phyloP scores from a whole-genome alignment of 2,113 vertebrate species.

The Pleuronectes platessa region DNA sequence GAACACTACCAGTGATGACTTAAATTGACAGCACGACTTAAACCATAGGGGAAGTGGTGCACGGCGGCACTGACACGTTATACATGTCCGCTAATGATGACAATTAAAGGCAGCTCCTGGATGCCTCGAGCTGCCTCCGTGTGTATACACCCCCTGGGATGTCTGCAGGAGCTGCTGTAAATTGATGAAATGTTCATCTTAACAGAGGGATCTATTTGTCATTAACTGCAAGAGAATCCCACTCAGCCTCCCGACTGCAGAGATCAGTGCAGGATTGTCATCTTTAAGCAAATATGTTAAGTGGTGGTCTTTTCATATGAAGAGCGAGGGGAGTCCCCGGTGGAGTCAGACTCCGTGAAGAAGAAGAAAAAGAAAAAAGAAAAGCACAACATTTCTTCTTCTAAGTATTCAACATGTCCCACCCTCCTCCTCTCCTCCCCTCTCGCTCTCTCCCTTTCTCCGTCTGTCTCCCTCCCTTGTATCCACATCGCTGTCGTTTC shows the following conservation, averaged over 20 bases:
- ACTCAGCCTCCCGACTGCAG: slow-evolving; percentile 88
- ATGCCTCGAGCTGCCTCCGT: slow-evolving; percentile 88
- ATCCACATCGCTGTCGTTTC: slow-evolving; percentile 66
- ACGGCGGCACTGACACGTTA: slow-evolving; percentile 78
- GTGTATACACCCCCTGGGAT: slow-evolving; percentile 90
- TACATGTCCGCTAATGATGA: slow-evolving; percentile 88
- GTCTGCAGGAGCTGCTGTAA: slow-evolving; percentile 88
- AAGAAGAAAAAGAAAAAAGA: slow-evolving; percentile 81
- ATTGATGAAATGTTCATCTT: slow-evolving; percentile 93
- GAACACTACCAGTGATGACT: slow-evolving; percentile 38
- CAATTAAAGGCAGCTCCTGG: slow-evolving; percentile 93
- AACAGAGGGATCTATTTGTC: slow-evolving; percentile 93
- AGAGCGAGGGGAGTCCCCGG: slow-evolving; percentile 88
- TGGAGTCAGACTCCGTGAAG: slow-evolving; percentile 85
- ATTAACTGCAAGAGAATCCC: slow-evolving; percentile 89
- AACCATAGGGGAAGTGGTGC: slow-evolving; percentile 71
- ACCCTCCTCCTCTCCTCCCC: neutral
- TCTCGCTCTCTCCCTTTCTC: slow-evolving; percentile 29
- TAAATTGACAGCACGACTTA: slow-evolving; percentile 52
- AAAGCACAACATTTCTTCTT: slow-evolving; percentile 85
- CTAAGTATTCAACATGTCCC: slow-evolving; percentile 71
- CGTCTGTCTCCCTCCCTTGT: slow-evolving; percentile 56
- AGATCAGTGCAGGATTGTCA: slow-evolving; percentile 95
- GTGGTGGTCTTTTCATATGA: slow-evolving; percentile 94
- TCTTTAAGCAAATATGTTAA: slow-evolving; percentile 99